Base-by-base conservation (phyloP, 2,797 vertebrate species). In the Chaenodraco wilsoni region DNA sequence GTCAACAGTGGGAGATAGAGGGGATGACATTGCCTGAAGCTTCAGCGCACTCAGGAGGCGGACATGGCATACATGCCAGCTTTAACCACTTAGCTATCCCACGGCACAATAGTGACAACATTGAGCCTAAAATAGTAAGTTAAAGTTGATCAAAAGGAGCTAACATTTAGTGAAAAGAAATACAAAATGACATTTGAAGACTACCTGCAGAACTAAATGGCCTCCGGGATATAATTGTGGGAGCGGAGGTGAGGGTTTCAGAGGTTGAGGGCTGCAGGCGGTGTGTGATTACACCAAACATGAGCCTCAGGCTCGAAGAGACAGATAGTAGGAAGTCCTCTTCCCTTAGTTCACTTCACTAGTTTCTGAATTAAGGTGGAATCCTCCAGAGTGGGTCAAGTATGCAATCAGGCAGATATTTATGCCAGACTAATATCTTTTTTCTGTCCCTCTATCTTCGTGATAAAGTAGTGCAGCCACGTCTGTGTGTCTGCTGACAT, bases 271-370 rank as follows among this genome's bases (percentile, higher is more conserved):
- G 50, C 75, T 74, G 70, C 59, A 64, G 71, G 61, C 68, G 5
- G 5, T 72, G 43, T 41, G 52, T 71, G 70, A 65, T 61, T 65
- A 76, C 59, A 60, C 27, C 31, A 12, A 31, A 49, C 52, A 57
- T 79, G 41, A 80, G 77, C 81, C 63, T 60, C 69, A 60, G 74
- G 78, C 52, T 74, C 69, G 63, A 21, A 37, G 46, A 79, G 49
- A 17, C 50, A 51, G 63, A 13, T 55, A 43, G 23, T 14, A 40
- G 48, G 61, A 15, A 76, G 50, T 81, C 73, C 45, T 69, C 66
- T 74, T 73, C 50, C 27, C 65, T 77, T 79, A 79, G 65, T 55
- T 81, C 64, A 33, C 49, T 58, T 65, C 45, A 65, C 64, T 67
- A 61, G 9, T 64, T 48, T 71, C 21, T 70, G 57, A 74, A 80